Evolutionary conservation across 2,113 vertebrate genomes (phyloP).

Genomic region (Turnix velox): DNA sequence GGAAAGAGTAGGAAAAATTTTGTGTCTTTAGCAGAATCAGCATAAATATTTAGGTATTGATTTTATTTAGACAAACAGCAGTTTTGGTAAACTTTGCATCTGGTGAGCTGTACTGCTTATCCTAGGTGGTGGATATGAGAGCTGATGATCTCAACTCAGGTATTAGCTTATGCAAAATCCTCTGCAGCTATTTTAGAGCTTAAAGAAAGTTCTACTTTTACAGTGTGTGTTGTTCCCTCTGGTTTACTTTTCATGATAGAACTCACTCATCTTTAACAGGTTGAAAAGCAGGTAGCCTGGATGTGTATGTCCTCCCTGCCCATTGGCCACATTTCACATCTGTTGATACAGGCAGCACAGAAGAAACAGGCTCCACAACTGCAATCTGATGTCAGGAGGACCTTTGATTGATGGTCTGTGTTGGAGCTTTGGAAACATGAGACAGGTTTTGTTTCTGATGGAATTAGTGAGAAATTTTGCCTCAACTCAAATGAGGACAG

Average conservation of each 20-base stretch:
- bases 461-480: background rate
- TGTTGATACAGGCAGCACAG: background rate
- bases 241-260: background rate
- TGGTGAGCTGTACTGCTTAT: background rate
- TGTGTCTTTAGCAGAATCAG: background rate
- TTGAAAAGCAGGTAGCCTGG: background rate
- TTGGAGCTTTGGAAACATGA: background rate
- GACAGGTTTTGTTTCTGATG: background rate
- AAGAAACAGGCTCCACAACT: background rate
- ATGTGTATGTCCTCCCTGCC: background rate
- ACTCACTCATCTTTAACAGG: background rate
- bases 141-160: background rate
- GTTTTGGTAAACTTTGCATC: background rate
- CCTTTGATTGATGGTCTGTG: background rate
- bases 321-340: fast-evolving
- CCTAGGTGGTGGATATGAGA: background rate
- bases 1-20: background rate
- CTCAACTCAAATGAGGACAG: background rate
- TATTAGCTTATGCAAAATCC: background rate
- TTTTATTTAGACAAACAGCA: background rate
- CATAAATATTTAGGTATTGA: background rate
- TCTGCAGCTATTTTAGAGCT: background rate
- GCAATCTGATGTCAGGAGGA: background rate
- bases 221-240: background rate
- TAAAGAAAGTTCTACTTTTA: background rate